Percentiles rank a stretch among this genome's conserved stretches.
Evolutionary conservation across 1,140 invertebrate genomes (phyloP).

Genomic region (Mercenaria mercenaria): DNA sequence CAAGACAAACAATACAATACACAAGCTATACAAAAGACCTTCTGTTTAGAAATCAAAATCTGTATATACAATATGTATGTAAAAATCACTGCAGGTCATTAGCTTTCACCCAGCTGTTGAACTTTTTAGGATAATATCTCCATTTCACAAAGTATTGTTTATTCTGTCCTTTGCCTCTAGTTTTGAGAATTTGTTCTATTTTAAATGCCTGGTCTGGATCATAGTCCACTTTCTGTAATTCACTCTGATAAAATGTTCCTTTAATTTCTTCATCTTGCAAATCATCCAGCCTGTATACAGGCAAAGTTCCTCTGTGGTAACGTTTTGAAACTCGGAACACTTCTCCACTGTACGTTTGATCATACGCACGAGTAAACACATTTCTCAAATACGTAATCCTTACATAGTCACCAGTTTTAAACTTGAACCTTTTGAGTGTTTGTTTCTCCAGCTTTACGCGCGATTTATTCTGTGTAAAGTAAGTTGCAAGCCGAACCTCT

Average conservation of each 20-base stretch:
- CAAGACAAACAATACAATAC: no score
- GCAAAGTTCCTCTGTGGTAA: background rate
- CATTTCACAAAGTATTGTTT: conserved; percentile 65
- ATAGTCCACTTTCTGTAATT: conserved; percentile 58
- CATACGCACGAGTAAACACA: conserved; percentile 16
- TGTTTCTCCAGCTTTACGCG: no score
- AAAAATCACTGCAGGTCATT: conserved; percentile 86
- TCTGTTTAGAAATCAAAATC: no score
- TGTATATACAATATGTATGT: no score
- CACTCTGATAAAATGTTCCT: conserved; percentile 56
- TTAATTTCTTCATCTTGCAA: conserved; percentile 26
- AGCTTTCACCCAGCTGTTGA: conserved; percentile 23
- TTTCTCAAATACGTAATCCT: background rate
- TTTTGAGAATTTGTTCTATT: conserved; percentile 60
- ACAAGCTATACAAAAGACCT: no score
- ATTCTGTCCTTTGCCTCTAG: no score
- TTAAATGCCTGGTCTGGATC: conserved; percentile 36
- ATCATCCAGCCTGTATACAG: background rate
- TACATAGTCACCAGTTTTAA: background rate
- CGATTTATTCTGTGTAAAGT: no score
- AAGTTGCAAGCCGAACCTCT: no score
- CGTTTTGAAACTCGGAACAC: conserved; percentile 6
- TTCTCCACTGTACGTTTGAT: background rate
- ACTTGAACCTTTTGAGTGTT: background rate
- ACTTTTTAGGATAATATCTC: conserved; percentile 52